Base-by-base conservation (phyloP, 2,113 vertebrate species). In the Diphyllodes magnificus region DNA sequence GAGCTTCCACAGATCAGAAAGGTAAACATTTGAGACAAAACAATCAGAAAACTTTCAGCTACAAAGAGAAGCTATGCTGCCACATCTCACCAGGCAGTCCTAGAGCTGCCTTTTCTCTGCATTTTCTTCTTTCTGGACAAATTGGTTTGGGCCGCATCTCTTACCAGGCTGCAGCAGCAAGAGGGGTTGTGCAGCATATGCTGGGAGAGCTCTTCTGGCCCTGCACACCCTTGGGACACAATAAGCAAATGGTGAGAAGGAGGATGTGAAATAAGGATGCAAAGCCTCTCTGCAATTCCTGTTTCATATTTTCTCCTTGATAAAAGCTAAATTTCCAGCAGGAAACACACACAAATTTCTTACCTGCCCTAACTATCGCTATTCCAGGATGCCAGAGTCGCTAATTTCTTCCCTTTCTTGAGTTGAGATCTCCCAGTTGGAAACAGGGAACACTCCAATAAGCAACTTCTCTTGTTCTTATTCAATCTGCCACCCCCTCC, bases 171-270 rank as follows among this genome's bases (percentile, higher is more conserved):
- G 45, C 37, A 49, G 72, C 24, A 59, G 78, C 47, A 63, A 11
- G 42, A 40, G 15, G 28, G n/a, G 44, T 7, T 2, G 1, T 17
- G 22, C 37, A 80, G 76, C 42, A 21, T 37, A 7, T 0, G 1
- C 45, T 33, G 50, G 45, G 45, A 73, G 50, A 63, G 61, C 22
- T 68, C 39, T 49, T 37, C 56, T 30, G 68, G 40, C 33, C 25
- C 25, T 1, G 0, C 18, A 56, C 0, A 6, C 35, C 30, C 49
- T 16, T 0, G 0, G 35, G 20, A 66, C 47, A 57, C 31, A 30
- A 13, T 0, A 1, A 70, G 39, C 35, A 90, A n/a, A n/a, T 28
- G 31, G 12, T 37, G 79, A 63, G 63, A 47, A 53, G 21, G 3
- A 69, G 15, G 35, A 77, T 56, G 25, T 35, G 56, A 69, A 76